These are phyloP conservation scores for Acropora yongei DNA, from an alignment of 64 coral and sea anemone species.

Conservation along the genomic window DNA sequence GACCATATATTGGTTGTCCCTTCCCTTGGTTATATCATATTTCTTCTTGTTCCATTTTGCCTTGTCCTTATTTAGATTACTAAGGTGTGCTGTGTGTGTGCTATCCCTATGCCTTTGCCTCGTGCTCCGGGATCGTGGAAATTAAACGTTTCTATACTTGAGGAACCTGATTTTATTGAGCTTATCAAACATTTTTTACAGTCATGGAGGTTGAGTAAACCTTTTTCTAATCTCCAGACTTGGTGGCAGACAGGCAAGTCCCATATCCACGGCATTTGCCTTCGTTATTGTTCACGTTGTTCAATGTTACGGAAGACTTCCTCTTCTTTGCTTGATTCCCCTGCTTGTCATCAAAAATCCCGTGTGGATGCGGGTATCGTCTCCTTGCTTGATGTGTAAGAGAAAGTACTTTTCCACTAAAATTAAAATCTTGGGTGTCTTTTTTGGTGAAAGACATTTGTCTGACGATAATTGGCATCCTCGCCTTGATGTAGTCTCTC, in stretches of 20 bases:
- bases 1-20: neutral
- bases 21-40: neutral
- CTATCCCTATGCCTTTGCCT: neutral
- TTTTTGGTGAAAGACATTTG: neutral
- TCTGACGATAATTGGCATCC: constrained; percentile 9
- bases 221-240: neutral
- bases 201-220: neutral
- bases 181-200: constrained; percentile 2
- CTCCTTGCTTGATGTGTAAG: neutral
- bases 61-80: constrained; percentile 53
- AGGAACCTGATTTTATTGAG: neutral
- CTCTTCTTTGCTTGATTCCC: neutral
- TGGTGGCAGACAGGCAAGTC: constrained; percentile 61
- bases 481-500: neutral
- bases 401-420: neutral
- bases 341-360: neutral
- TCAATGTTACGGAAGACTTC: neutral
- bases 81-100: neutral
- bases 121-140: neutral
- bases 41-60: neutral
- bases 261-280: neutral
- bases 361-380: neutral
- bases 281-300: neutral
- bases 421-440: neutral
- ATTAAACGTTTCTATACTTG: neutral